These are phyloP conservation scores for Drosophila infuscata DNA, from an alignment of 2,888 invertebrate species.

Conservation along the genomic window DNA sequence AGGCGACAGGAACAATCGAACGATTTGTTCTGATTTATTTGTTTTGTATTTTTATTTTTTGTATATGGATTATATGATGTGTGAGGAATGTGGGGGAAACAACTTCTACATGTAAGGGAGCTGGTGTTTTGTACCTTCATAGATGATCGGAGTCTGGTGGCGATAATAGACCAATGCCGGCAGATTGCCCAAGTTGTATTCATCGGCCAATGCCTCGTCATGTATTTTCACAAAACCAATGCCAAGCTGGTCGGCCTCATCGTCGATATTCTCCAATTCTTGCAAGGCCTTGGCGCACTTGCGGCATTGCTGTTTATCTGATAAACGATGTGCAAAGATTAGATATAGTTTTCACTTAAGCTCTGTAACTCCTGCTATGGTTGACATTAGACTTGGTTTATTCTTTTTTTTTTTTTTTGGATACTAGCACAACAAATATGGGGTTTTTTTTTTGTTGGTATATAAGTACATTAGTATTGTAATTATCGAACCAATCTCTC, in stretches of 20 bases:
- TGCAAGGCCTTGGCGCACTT: conserved; percentile 95
- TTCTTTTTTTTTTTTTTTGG: not conserved
- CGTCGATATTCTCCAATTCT: conserved; percentile 97
- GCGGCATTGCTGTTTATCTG: conserved; percentile 96
- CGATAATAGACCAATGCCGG: conserved; percentile 97
- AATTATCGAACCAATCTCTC: conserved; percentile 34
- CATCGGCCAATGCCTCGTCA: conserved; percentile 95
- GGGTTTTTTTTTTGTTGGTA: not conserved
- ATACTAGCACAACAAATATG: conserved; percentile 33
- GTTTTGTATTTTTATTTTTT: conserved; percentile 11
- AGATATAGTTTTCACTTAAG: conserved; percentile 26
- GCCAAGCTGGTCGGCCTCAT: conserved; percentile 96
- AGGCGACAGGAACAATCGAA: conserved; percentile 13
- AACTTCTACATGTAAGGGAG: conserved; percentile 5
- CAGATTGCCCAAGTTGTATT: conserved; percentile 95
- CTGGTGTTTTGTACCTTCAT: conserved; percentile 90
- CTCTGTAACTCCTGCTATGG: conserved; percentile 27
- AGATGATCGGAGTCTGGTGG: conserved; percentile 97
- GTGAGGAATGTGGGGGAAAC: conserved; percentile 7
- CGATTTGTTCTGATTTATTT: conserved; percentile 4
- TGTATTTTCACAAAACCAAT: conserved; percentile 98
- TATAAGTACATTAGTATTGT: conserved; percentile 8
- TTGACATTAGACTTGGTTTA: conserved; percentile 39
- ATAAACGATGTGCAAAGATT: conserved; percentile 42
- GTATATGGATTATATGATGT: conserved; percentile 11